A percentile compares a stretch with the other conserved stretches of the same genome.
These are phyloP conservation scores for Stictocephala bisonia DNA, from an alignment of 2,888 invertebrate genomes.

Conservation along the genomic window DNA sequence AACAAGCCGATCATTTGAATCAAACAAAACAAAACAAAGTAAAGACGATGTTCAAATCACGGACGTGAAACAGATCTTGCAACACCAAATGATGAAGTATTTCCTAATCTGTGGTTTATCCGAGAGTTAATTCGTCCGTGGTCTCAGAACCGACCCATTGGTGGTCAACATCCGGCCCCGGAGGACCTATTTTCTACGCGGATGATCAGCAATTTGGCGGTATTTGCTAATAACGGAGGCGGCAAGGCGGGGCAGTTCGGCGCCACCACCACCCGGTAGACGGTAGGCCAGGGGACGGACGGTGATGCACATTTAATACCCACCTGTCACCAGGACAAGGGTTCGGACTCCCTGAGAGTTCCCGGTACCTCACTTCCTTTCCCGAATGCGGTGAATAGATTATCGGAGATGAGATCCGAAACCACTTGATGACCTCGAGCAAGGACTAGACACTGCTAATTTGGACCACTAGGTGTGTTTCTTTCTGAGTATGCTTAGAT, in stretches of 20 bases:
- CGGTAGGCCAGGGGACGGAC: too few relatives aligned
- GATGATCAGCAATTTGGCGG: conserved; percentile 41
- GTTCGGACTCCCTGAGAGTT: conserved; percentile 3
- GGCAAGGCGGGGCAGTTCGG: conserved; percentile 4
- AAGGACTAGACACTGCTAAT: conserved; percentile 21
- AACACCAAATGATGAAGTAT: too few relatives aligned
- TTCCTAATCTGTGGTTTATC: too few relatives aligned
- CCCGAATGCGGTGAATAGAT: conserved; percentile 30
- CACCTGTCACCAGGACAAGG: conserved; percentile 37
- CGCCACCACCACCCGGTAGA: not conserved
- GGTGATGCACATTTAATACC: conserved; percentile 38
- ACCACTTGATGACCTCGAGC: conserved; percentile 27
- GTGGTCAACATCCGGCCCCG: conserved; percentile 30
- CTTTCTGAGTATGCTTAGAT: conserved; percentile 6
- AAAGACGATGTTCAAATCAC: too few relatives aligned
- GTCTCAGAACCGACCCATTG: too few relatives aligned
- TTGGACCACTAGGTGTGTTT: conserved; percentile 18
- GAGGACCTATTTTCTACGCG: conserved; percentile 30
- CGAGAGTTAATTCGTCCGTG: too few relatives aligned
- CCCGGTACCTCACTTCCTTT: conserved; percentile 29
- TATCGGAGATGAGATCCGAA: conserved; percentile 33
- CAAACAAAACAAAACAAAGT: too few relatives aligned
- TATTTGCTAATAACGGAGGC: conserved; percentile 39
- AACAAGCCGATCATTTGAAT: too few relatives aligned
- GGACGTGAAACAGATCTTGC: too few relatives aligned